Base-by-base conservation (phyloP, 2,113 vertebrate genomes). In the Gallinago jamesoni region DNA sequence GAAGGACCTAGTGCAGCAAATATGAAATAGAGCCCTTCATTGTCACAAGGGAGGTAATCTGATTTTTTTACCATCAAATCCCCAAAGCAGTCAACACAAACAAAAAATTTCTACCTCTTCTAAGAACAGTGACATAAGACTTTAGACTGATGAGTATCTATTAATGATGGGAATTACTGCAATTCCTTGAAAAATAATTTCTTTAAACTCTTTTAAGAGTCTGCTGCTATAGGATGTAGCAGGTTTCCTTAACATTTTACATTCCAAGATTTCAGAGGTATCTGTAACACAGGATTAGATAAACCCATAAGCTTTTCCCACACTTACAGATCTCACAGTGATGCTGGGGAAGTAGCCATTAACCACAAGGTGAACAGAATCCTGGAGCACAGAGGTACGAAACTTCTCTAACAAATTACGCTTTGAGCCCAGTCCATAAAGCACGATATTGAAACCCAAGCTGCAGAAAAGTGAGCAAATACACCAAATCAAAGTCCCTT, bases 291-390 rank as follows among this genome's bases (percentile, higher is more conserved):
- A 68, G 22, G 64, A 64, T 41, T 50, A 84, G 18, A 55, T 41
- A 84, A 84, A 78, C 10, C 64, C 75, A 30, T 21, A 67, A 70
- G 22, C 69, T 96, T 94, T 92, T 53, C 43, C 83, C 91, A 95
- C 52, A 98, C 99, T 98, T 94, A 99, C 99, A 66, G 99, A 98
- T 98, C 98, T 99, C 56, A 99, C 98, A 68, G 98, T 99, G 81
- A 99, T 99, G 91, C 99, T 99, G 68, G 99, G 99, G 94, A 99
- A 99, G 95, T 99, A 99, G 79, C 99, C 99, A 37, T 99, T 99
- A 97, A 99, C 97, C 94, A 99, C 99, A 78, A 99, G 90, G 79
- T 99, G 99, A 89, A 99, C 68, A 68, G 98, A 98, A 94, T 98
- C 96, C 45, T 98, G 98, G 87, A 99, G 97, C 96, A 98, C 70